Conservation (phyloP, 2,888 invertebrate species). For the Metopia argyrocephala region DNA sequence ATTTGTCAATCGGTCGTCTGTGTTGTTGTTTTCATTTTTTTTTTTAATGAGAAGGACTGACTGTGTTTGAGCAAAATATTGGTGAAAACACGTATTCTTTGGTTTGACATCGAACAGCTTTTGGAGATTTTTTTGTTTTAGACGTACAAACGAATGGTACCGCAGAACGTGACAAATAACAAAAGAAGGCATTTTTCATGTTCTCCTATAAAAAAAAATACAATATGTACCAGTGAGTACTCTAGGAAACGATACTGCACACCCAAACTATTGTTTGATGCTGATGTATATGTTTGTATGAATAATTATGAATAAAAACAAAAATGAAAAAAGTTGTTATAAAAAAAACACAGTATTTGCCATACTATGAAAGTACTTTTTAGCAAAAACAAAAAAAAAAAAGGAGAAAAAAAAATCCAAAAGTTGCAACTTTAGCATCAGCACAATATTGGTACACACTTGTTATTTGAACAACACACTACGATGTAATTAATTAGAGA, state of each 20-base stretch:
- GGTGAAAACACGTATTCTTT: constrained; percentile 64
- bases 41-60: constrained; percentile 37
- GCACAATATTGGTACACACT: constrained; percentile 31
- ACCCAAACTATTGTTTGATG: not conserved
- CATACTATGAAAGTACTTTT: constrained; percentile 33
- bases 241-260: constrained; percentile 13
- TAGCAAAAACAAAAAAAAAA: constrained; percentile 33
- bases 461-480: constrained; percentile 14
- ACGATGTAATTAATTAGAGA: not conserved
- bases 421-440: constrained; percentile 62
- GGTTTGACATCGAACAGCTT: constrained; percentile 64
- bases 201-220: constrained; percentile 53
- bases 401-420: not conserved
- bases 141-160: constrained; percentile 66
- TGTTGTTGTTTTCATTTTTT: too few relatives aligned
- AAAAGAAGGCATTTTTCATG: constrained; percentile 77
- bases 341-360: not conserved
- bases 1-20: not conserved
- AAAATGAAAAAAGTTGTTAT: constrained; percentile 51
- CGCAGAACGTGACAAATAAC: constrained; percentile 77
- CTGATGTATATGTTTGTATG: not conserved
- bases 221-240: constrained; percentile 49
- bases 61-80: constrained; percentile 61
- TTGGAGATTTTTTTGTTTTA: constrained; percentile 57
- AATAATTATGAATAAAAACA: constrained; percentile 48